phyloP scores from a whole-genome alignment of 2,797 vertebrate genomes.

The Cryptoblepharus egeriae region DNA sequence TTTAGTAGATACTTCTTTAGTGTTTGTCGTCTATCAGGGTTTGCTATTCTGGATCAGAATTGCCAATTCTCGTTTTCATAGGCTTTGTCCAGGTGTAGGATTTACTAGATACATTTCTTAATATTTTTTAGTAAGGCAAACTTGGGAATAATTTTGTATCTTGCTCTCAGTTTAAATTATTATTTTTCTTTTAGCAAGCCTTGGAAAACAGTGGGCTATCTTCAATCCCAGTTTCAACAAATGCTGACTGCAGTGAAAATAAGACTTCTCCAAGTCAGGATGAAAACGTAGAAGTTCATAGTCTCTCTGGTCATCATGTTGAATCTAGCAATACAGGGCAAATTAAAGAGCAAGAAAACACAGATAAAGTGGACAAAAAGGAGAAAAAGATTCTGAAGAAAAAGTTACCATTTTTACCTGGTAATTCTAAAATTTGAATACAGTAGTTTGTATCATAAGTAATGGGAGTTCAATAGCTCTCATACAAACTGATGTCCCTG shows the following conservation, averaged over 20 bases:
- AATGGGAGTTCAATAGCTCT: background rate
- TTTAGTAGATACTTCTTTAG: fast-evolving
- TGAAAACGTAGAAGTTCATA: slow-evolving; percentile 68
- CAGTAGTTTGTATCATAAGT: background rate
- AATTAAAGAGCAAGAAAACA: slow-evolving; percentile 73
- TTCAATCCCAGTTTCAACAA: slow-evolving; percentile 89
- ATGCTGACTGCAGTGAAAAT: slow-evolving; percentile 75
- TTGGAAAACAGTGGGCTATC: slow-evolving; percentile 98
- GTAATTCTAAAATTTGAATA: slow-evolving; percentile 73
- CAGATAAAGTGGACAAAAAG: slow-evolving; percentile 84
- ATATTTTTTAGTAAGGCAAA: slow-evolving; percentile 13
- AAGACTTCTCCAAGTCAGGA: slow-evolving; percentile 70
- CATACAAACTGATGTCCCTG: no score
- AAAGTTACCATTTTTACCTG: slow-evolving; percentile 88
- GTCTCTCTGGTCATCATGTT: slow-evolving; percentile 69
- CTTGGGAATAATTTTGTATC: slow-evolving; percentile 22
- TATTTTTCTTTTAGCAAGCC: slow-evolving; percentile 88
- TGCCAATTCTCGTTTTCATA: no score
- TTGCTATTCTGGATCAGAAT: no score
- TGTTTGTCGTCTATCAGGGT: no score
- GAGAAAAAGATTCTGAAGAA: slow-evolving; percentile 93
- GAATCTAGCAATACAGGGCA: slow-evolving; percentile 74
- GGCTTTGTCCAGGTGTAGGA: no score
- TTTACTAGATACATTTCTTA: background rate
- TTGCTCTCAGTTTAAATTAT: slow-evolving; percentile 57